phyloP scores from a whole-genome alignment of 2,797 vertebrate species.

The Acipenser ruthenus region DNA sequence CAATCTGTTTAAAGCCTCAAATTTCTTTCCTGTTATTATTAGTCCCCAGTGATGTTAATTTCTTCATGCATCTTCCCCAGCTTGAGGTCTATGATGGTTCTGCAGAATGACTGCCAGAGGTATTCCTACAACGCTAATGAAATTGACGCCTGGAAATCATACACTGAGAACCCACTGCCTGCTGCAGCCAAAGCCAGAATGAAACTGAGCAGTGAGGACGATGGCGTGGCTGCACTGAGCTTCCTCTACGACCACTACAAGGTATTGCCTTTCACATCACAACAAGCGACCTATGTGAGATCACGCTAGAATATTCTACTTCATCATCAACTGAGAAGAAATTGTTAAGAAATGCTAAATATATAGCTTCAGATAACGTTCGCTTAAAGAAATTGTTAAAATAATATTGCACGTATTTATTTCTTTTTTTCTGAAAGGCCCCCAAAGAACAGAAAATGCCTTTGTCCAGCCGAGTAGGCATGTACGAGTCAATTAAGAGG shows the following conservation, averaged over 20 bases:
- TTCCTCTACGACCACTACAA: slow-evolving; percentile 90
- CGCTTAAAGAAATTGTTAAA: background rate
- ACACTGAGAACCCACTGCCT: slow-evolving; percentile 51
- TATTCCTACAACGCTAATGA: slow-evolving; percentile 69
- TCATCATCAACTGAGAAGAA: background rate
- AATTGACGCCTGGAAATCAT: slow-evolving; percentile 83
- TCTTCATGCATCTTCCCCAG: slow-evolving; percentile 24
- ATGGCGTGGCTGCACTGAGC: slow-evolving; percentile 67
- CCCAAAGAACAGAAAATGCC: slow-evolving; percentile 79
- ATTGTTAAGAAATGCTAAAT: too few relatives aligned
- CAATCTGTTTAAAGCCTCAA: too few relatives aligned
- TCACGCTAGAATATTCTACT: background rate
- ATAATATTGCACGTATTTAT: background rate
- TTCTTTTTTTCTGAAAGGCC: slow-evolving; percentile 44
- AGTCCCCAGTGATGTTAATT: background rate
- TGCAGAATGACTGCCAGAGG: slow-evolving; percentile 85
- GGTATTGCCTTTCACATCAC: slow-evolving; percentile 45
- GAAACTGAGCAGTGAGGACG: slow-evolving; percentile 76
- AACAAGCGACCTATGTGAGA: too few relatives aligned
- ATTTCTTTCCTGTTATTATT: too few relatives aligned
- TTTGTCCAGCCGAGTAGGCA: slow-evolving; percentile 47
- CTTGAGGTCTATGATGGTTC: slow-evolving; percentile 79
- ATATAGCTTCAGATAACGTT: too few relatives aligned
- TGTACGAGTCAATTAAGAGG: slow-evolving; percentile 77
- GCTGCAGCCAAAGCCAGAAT: slow-evolving; percentile 73